phyloP scores from a whole-genome alignment of 1,140 invertebrate genomes.

The Bombyx mandarina region DNA sequence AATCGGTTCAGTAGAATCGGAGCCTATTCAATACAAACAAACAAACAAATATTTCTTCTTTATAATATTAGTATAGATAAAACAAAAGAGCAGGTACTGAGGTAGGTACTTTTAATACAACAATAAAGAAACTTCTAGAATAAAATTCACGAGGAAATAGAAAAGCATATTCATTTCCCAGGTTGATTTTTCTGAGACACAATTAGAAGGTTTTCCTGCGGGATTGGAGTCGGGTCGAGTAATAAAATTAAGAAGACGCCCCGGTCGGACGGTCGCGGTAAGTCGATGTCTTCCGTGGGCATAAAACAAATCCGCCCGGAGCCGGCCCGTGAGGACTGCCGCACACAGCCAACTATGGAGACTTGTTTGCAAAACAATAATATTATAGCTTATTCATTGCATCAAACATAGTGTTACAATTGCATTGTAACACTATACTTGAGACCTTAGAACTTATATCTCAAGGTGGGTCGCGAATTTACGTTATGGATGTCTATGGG shows the following conservation, averaged over 20 bases:
- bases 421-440: too few species aligned
- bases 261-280: constrained; percentile 44
- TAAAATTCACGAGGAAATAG: not conserved
- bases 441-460: too few species aligned
- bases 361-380: not conserved
- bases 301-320: constrained; percentile 64
- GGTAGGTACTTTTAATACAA: constrained; percentile 6
- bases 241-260: constrained; percentile 68
- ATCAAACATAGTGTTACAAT: too few species aligned
- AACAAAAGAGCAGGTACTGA: not conserved
- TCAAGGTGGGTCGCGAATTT: too few species aligned
- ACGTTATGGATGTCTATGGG: too few species aligned
- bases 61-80: too few species aligned
- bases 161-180: constrained; percentile 13
- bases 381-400: too few species aligned
- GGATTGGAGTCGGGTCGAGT: constrained; percentile 43
- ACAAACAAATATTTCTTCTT: too few species aligned
- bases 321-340: constrained; percentile 27
- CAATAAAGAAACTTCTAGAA: not conserved
- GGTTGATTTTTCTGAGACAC: constrained; percentile 48
- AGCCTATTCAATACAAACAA: too few species aligned
- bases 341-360: constrained; percentile 12
- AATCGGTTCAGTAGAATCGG: too few species aligned
- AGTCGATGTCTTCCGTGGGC: constrained; percentile 55
- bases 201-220: constrained; percentile 58